A percentile compares a stretch with the other conserved stretches of the same genome.
These are phyloP conservation scores for Homalodisca vitripennis DNA, from an alignment of 1,140 invertebrate species.

Conservation along the genomic window DNA sequence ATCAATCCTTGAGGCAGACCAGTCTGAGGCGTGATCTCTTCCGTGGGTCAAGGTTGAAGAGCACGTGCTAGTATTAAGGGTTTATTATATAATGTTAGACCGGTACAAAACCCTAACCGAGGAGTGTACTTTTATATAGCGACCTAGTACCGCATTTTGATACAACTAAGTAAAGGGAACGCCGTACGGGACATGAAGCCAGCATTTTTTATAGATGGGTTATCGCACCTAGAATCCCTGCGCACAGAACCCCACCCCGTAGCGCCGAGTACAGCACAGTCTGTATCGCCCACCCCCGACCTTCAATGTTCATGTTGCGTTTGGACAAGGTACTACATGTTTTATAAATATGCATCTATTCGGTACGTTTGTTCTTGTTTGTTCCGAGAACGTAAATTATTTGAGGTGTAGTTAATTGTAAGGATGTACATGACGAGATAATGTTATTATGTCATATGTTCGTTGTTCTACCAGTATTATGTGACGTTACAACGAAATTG, in stretches of 20 bases:
- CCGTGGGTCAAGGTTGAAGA: no score
- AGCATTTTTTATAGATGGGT: conserved; percentile 29
- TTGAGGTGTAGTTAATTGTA: conserved; percentile 22
- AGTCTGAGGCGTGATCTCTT: no score
- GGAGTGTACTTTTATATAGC: conserved; percentile 24
- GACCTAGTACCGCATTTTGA: conserved; percentile 23
- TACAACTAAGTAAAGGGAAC: conserved; percentile 17
- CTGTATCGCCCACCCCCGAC: background rate
- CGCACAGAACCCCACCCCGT: background rate
- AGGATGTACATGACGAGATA: conserved; percentile 12
- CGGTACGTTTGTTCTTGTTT: conserved; percentile 20
- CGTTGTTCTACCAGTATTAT: conserved; percentile 21
- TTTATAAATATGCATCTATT: conserved; percentile 16
- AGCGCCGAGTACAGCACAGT: no score
- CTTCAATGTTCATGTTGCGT: conserved; percentile 17
- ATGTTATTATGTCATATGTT: conserved; percentile 27
- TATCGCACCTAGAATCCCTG: conserved; percentile 6
- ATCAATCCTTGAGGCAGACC: no score
- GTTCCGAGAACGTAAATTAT: conserved; percentile 21
- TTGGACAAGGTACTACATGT: conserved; percentile 8
- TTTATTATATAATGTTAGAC: conserved; percentile 19
- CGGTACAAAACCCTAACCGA: conserved; percentile 14
- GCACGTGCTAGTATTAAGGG: conserved; percentile 11
- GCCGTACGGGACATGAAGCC: background rate
- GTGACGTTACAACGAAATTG: conserved; percentile 25